phyloP scores from a whole-genome alignment of 1,140 invertebrate species.

The Tetraneura akinire region DNA sequence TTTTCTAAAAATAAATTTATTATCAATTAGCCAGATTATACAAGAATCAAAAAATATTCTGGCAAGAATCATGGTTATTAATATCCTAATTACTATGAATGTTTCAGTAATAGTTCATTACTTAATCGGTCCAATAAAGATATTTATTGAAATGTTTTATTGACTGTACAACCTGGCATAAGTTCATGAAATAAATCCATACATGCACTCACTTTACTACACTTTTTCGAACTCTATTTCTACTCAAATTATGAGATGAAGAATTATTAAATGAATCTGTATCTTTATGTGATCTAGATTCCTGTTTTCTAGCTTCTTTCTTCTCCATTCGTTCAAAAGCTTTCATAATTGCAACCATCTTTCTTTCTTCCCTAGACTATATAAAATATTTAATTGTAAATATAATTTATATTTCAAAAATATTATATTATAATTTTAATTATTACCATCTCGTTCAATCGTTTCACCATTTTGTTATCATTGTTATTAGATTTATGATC shows the following conservation, averaged over 20 bases:
- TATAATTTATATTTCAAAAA: background rate
- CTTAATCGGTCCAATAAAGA: too few species aligned
- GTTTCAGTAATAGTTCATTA: too few species aligned
- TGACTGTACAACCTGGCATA: background rate
- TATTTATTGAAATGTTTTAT: background rate
- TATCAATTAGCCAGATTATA: too few species aligned
- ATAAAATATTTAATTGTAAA: slow-evolving; percentile 53
- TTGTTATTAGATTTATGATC: slow-evolving; percentile 23
- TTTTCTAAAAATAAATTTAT: too few species aligned
- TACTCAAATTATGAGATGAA: slow-evolving; percentile 31
- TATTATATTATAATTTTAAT: background rate
- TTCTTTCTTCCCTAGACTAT: slow-evolving; percentile 92
- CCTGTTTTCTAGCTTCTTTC: slow-evolving; percentile 75
- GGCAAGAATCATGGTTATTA: too few species aligned
- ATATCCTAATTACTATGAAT: too few species aligned
- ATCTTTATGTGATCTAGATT: slow-evolving; percentile 58
- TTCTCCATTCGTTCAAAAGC: slow-evolving; percentile 85
- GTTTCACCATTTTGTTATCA: slow-evolving; percentile 43
- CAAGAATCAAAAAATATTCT: too few species aligned
- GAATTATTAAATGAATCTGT: slow-evolving; percentile 31
- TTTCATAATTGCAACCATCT: slow-evolving; percentile 93
- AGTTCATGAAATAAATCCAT: background rate
- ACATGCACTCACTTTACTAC: slow-evolving; percentile 16
- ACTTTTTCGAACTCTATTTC: slow-evolving; percentile 42
- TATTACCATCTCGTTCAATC: slow-evolving; percentile 42